Evolutionary conservation across 2,888 invertebrate genomes (phyloP), one percentile per base, ranked within the genome.

Genomic region (Ethmia dodecea): DNA sequence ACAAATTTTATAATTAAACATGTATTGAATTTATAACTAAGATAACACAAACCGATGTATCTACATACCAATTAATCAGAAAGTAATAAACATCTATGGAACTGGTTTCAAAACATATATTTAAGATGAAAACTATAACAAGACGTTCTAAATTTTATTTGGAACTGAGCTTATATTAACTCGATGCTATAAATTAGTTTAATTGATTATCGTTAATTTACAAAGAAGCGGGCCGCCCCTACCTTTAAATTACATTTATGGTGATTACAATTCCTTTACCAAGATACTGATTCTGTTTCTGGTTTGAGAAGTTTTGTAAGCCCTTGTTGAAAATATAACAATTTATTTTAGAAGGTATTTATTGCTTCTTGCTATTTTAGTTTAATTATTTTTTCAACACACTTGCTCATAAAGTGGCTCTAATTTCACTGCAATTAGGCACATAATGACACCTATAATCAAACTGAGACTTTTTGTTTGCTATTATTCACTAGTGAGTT

Each of bases 171-270:
- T 59, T 49, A 49, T 61, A 65, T 62, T 60, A 63, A 60, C 59
- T 52, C 46, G 45, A 41, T 52, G 60, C 61, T 51, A 76, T 78
- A 77, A 73, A 75, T 79, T 74, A 58, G 45, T 69, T 75, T 68
- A 73, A 77, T 76, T 77, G 74, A 76, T 75, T 72, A 69, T 63
- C 60, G 65, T 72, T 75, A 74, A 74, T 77, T 70, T 58, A 71
- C 68, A 68, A 69, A 69, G 69, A 70, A 69, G 55, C 59, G 48
- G 52, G 60, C 72, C 67, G 72, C 71, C 73, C 66, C 54, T 53
- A 52, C 52, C 55, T 61, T 75, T 71, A 75, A 75, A 77, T 77
- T 75, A 66, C 70, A 56, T 77, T 74, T 77, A 68, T 64, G 64
- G 65, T 69, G 57, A 67, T 65, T 60, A 67, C 58, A 59, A 63